A percentile compares a stretch with the other conserved stretches of the same genome.
phyloP scores from a whole-genome alignment of 2,797 vertebrate genomes.

The Telmatherina bonti region DNA sequence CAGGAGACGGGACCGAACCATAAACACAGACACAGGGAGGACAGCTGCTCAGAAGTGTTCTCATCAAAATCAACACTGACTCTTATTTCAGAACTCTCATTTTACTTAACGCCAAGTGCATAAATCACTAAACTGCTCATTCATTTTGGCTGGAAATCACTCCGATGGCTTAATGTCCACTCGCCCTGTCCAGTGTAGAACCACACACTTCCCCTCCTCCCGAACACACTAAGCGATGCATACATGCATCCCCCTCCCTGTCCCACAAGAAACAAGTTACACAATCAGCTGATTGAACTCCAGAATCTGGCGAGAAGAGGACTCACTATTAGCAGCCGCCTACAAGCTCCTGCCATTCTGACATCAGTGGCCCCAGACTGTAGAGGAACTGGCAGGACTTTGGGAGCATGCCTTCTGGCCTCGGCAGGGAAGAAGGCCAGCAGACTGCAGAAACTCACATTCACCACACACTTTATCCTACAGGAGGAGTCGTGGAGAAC shows the following conservation, averaged over 20 bases:
- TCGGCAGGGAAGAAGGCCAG: constrained; percentile 77
- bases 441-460: constrained; percentile 64
- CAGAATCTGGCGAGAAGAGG: constrained; percentile 82
- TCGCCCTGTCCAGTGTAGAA: background rate
- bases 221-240: constrained; percentile 27
- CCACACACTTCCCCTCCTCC: constrained; percentile 32
- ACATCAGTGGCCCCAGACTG: constrained; percentile 84
- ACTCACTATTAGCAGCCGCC: constrained; percentile 85
- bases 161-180: constrained; percentile 3
- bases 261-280: constrained; percentile 71
- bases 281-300: constrained; percentile 82
- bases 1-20: constrained; percentile 85
- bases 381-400: constrained; percentile 79
- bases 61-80: constrained; percentile 19
- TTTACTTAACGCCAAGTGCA: background rate
- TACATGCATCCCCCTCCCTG: constrained; percentile 23
- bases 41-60: constrained; percentile 67
- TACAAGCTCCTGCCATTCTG: constrained; percentile 83
- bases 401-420: constrained; percentile 84
- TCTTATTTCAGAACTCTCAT: constrained; percentile 15
- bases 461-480: constrained; percentile 39
- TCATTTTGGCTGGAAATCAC: background rate
- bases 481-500: constrained; percentile 45
- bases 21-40: constrained; percentile 77
- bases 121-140: background rate